These are phyloP conservation scores for Chaenocephalus aceratus DNA, from an alignment of 2,113 vertebrate species.

Conservation along the genomic window DNA sequence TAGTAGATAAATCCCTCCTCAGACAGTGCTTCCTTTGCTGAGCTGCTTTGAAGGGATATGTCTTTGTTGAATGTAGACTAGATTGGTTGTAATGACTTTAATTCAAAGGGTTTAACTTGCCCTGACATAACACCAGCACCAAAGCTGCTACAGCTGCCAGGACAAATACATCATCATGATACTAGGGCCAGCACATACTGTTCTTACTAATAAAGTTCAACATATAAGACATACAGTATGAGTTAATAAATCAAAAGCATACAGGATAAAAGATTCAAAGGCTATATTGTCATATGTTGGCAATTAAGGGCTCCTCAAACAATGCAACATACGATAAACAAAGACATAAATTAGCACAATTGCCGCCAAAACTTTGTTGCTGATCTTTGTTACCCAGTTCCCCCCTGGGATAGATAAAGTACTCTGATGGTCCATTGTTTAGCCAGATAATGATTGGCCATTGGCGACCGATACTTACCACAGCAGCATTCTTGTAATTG, in stretches of 20 bases:
- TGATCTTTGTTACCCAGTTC: too few species aligned
- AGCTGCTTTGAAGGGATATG: neutral
- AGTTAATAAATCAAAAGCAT: neutral
- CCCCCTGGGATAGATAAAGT: too few species aligned
- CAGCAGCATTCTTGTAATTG: neutral
- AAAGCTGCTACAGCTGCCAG: neutral
- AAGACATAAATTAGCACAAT: too few species aligned
- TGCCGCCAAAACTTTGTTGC: neutral
- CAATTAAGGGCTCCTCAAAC: too few species aligned
- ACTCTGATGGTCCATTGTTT: too few species aligned
- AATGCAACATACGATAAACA: too few species aligned
- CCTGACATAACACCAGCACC: neutral
- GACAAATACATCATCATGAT: neutral
- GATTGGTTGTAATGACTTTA: neutral
- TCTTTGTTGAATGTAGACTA: neutral
- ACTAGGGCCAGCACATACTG: neutral
- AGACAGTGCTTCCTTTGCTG: neutral
- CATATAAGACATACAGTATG: neutral
- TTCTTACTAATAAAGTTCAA: neutral
- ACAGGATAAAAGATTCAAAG: too few species aligned
- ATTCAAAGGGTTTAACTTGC: neutral
- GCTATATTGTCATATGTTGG: too few species aligned
- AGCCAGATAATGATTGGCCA: neutral
- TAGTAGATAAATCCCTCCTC: neutral
- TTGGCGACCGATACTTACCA: neutral